These are phyloP conservation scores for Gymnopithys bicolor DNA, from an alignment of 2,797 vertebrate species.

Conservation along the genomic window DNA sequence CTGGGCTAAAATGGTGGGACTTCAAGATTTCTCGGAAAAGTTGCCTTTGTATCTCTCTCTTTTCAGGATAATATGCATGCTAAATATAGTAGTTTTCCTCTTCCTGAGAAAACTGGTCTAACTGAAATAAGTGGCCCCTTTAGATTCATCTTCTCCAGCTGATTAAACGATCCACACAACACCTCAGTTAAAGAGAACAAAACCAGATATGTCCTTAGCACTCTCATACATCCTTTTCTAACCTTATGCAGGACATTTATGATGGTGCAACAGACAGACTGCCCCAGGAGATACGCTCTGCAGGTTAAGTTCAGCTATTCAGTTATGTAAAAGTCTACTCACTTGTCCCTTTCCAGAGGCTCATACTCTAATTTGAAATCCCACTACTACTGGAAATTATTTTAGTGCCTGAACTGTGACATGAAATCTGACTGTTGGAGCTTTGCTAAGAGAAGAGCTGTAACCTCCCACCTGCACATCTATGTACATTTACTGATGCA, in stretches of 20 bases:
- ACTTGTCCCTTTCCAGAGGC: neutral
- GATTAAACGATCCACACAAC: neutral
- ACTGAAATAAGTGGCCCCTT: neutral
- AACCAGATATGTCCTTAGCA: neutral
- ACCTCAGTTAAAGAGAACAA: neutral
- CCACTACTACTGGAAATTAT: neutral
- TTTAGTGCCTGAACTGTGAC: neutral
- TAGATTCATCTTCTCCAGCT: neutral
- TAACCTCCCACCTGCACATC: neutral
- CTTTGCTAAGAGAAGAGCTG: neutral
- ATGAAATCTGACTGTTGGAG: neutral
- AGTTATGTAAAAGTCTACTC: neutral
- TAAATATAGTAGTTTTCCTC: neutral
- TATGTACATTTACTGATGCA: neutral
- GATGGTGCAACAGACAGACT: neutral
- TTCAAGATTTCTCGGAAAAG: constrained; percentile 4
- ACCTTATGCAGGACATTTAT: neutral
- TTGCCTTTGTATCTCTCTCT: neutral
- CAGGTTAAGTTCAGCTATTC: neutral
- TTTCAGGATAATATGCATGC: neutral
- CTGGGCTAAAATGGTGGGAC: neutral
- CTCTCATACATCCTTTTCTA: neutral
- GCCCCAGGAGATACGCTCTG: neutral
- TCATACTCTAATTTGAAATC: neutral
- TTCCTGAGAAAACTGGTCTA: neutral